Conservation (phyloP, 1,140 invertebrate species). For the Sitobion miscanthi region DNA sequence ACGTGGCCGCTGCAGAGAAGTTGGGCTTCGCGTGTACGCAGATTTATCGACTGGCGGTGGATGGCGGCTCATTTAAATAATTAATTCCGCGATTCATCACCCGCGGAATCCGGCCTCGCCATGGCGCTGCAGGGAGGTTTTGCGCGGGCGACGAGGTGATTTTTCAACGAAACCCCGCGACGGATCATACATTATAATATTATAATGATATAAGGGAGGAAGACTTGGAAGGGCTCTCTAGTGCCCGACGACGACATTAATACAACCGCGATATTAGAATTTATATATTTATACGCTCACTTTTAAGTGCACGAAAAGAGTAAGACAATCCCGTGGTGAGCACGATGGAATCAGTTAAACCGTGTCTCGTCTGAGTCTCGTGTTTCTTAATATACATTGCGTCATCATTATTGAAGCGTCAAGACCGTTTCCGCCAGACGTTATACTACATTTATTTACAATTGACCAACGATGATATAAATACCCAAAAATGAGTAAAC, state of each 20-base stretch:
- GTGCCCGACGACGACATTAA: background rate
- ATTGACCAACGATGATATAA: conserved; percentile 65
- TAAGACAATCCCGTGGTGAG: background rate
- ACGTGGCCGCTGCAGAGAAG: background rate
- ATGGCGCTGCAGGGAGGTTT: background rate
- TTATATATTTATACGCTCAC: background rate
- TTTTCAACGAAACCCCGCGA: background rate
- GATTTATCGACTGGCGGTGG: background rate
- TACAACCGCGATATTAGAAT: background rate
- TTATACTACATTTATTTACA: conserved; percentile 72
- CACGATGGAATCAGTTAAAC: background rate
- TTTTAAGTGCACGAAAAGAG: background rate
- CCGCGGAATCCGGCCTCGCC: background rate
- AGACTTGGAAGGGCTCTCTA: background rate
- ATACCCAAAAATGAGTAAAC: conserved; percentile 63
- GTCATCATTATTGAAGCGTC: conserved; percentile 58
- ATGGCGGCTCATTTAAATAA: background rate
- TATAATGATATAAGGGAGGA: conserved; percentile 18
- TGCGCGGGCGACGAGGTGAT: conserved; percentile 10
- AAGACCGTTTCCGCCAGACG: conserved; percentile 67
- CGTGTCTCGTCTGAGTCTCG: background rate
- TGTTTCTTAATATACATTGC: conserved; percentile 33
- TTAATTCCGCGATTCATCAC: conserved; percentile 22
- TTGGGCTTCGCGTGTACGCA: background rate
- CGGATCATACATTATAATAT: conserved; percentile 1